Evolutionary conservation across 2,888 invertebrate genomes (phyloP).

Genomic region (Polyommatus iphigenia): DNA sequence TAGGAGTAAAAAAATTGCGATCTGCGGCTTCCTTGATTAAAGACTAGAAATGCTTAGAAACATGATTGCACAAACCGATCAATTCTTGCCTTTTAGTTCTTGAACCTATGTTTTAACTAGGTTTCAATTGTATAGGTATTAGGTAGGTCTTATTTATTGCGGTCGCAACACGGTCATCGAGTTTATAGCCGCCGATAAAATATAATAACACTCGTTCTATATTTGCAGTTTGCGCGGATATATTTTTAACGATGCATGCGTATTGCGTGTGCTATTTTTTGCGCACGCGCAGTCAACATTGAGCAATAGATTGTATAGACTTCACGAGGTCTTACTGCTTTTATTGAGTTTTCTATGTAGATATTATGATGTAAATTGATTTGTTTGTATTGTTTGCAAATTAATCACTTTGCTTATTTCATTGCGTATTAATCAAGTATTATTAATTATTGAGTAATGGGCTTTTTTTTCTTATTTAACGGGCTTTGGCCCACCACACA

Average conservation of each 20-base stretch:
- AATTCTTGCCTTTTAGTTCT: too few relatives aligned
- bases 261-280: conserved; percentile 16
- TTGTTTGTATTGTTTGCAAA: neutral
- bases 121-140: neutral
- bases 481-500: too few relatives aligned
- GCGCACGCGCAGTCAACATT: conserved; percentile 5
- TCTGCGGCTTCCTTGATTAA: too few relatives aligned
- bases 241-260: conserved; percentile 18
- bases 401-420: neutral
- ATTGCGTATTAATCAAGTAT: neutral
- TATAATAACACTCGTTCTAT: conserved; percentile 11
- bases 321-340: conserved; percentile 3
- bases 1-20: too few relatives aligned
- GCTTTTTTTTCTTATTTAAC: neutral
- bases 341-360: neutral
- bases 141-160: neutral
- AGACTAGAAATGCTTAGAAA: too few relatives aligned
- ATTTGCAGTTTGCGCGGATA: neutral
- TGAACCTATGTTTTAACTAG: too few relatives aligned
- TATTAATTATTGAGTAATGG: neutral
- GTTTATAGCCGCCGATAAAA: neutral
- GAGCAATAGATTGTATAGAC: neutral
- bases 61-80: too few relatives aligned
- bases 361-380: neutral
- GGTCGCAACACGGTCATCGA: neutral